These are phyloP conservation scores for Cynodonichthys magdalenae DNA, from an alignment of 2,797 vertebrate species.

Conservation along the genomic window DNA sequence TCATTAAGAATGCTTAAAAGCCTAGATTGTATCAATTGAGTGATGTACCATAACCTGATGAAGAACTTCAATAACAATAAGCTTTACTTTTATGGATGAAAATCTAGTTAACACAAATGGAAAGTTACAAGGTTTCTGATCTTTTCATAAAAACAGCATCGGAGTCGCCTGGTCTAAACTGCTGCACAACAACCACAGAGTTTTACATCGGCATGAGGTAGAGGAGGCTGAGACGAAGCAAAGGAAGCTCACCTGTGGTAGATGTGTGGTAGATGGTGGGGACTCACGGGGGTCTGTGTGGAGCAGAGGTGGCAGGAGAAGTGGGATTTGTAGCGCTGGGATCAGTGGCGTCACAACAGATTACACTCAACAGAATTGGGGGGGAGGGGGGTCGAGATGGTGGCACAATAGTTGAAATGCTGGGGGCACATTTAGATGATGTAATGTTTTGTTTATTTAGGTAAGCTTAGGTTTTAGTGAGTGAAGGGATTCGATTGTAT, in stretches of 20 bases:
- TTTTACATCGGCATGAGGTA: neutral
- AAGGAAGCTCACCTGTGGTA: constrained; percentile 66
- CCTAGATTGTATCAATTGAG: neutral
- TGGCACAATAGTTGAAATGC: neutral
- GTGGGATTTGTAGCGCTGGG: constrained; percentile 84
- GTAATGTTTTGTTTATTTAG: constrained; percentile 48
- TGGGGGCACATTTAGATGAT: constrained; percentile 28
- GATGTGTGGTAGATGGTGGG: constrained; percentile 32
- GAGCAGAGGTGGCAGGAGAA: constrained; percentile 37
- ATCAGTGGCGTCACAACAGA: constrained; percentile 91
- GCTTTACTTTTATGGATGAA: neutral
- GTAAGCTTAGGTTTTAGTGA: constrained; percentile 32
- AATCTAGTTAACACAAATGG: neutral
- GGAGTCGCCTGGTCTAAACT: neutral
- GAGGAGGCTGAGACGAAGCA: neutral
- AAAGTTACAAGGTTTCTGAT: neutral
- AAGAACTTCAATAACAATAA: neutral
- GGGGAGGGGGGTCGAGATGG: too few species aligned
- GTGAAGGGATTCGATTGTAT: constrained; percentile 44
- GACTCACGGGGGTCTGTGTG: constrained; percentile 59
- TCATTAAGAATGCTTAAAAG: neutral
- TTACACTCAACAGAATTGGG: constrained; percentile 74
- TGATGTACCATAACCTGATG: neutral
- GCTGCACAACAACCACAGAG: neutral
- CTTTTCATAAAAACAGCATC: neutral